Percentiles rank a stretch among this genome's conserved stretches.
phyloP scores from a whole-genome alignment of 1,140 invertebrate species.

The Drosophila subpulchrella region DNA sequence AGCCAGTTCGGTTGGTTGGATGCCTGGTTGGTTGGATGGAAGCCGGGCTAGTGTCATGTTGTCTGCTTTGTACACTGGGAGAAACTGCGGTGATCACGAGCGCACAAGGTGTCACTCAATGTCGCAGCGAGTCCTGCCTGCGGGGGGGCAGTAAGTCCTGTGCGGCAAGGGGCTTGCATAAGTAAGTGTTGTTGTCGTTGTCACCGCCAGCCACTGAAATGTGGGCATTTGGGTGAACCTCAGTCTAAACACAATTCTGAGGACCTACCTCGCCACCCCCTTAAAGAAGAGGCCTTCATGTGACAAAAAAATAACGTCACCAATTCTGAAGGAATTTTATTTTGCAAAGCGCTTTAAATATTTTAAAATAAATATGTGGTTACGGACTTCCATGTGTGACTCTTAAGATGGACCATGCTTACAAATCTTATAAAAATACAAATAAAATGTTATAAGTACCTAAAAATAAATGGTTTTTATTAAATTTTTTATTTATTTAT shows the following conservation, averaged over 20 bases:
- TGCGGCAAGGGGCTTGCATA: constrained; percentile 25
- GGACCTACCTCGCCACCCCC: not conserved
- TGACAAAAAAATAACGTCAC: no score
- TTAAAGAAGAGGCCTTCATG: no score
- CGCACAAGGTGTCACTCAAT: constrained; percentile 51
- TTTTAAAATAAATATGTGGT: no score
- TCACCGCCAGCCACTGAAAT: constrained; percentile 16
- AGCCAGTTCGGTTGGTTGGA: constrained; percentile 11
- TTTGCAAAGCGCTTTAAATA: no score
- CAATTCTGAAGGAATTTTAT: no score
- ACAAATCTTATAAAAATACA: no score
- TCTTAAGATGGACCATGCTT: no score
- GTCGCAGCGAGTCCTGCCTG: constrained; percentile 36
- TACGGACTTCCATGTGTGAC: no score
- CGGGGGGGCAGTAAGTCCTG: constrained; percentile 34
- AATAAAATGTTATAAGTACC: no score
- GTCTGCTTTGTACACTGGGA: constrained; percentile 39
- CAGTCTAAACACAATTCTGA: not conserved
- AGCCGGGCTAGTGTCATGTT: constrained; percentile 41
- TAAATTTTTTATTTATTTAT: no score
- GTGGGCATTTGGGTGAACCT: constrained; percentile 6
- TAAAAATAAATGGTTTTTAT: no score
- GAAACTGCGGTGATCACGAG: constrained; percentile 21
- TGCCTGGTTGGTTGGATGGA: constrained; percentile 22
- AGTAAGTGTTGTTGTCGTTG: constrained; percentile 67